These are phyloP conservation scores for Neomorphus geoffroyi DNA, from an alignment of 2,797 vertebrate species.

Conservation along the genomic window DNA sequence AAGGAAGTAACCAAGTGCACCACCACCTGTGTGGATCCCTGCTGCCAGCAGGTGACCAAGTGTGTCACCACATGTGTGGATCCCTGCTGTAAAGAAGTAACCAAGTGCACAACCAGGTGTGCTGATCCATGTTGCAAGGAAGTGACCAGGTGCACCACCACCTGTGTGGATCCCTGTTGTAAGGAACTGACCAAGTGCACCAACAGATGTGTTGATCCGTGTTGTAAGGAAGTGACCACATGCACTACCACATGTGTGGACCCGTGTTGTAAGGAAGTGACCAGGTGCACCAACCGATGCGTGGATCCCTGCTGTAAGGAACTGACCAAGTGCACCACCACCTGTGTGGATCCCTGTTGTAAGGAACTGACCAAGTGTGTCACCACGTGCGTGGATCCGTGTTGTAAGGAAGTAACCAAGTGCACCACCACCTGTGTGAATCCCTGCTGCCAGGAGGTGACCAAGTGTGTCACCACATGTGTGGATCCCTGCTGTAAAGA, in stretches of 20 bases:
- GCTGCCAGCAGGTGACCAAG: fast-evolving
- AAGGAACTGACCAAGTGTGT: fast-evolving
- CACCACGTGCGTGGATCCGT: fast-evolving
- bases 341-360: fast-evolving
- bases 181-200: fast-evolving
- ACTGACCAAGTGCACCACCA: neutral
- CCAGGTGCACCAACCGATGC: neutral
- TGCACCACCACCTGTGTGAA: fast-evolving
- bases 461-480: no score
- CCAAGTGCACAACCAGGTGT: no score
- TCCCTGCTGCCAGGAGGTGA: fast-evolving
- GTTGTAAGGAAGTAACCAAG: fast-evolving
- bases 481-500: neutral
- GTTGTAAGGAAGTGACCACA: neutral
- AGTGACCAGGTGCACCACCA: neutral
- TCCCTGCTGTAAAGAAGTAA: fast-evolving
- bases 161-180: neutral
- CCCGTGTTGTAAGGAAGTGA: fast-evolving
- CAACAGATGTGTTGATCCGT: neutral
- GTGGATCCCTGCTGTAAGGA: fast-evolving
- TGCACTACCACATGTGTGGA: neutral
- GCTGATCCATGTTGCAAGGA: fast-evolving
- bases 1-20: fast-evolving
- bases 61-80: neutral
- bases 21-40: fast-evolving